Base-by-base conservation (phyloP, 2,888 invertebrate species). In the Steinernema scapterisci region DNA sequence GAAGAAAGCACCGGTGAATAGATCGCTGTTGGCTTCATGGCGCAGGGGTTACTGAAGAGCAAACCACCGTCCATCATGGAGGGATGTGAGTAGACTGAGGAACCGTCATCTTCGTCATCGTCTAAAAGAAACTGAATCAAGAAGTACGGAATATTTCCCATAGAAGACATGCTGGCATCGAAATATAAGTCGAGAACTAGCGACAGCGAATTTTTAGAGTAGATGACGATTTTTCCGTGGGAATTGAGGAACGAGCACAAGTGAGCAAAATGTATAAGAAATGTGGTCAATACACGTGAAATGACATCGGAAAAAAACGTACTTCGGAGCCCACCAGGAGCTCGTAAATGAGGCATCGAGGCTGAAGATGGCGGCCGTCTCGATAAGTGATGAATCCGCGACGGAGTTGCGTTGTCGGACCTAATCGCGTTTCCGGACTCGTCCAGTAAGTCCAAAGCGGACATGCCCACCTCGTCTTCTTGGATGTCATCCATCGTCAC, bases 21-120 rank as follows among this genome's bases (percentile, higher is more conserved):
- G 7, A 43, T 73, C 23, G 71, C 77, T 44, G 70, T 71, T 21
- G 72, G 48, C 19, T 16, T 9, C 11, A 63, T 31, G 63, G 38
- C 25, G 31, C 11, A 38, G 31, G 19, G 75, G 48, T 74, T 70
- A 21, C 25, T 52, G 56, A 54, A 75, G 6, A 74, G 70, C 23
- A 63, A n/a, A 31, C 63, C 63, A 31, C 75, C 76, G 54, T 84
- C 84, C 45, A 85, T 45, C 84, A 85, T 80, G 27, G 86, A 86
- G 0, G 85, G 85, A 76, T 86, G 86, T 2, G 86, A 86, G 76
- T 84, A 85, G 19, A 84, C 80, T 0, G 86, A 86, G 7, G 83
- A 83, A 44, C 73, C 71, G 45, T 85, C 86, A 76, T 86, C 82
- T 19, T 82, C 83, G 25, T 78, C 78, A 11, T 63, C 63, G 38